Base-by-base conservation (phyloP, 1,140 invertebrate species). In the Neotoxoptera formosana region DNA sequence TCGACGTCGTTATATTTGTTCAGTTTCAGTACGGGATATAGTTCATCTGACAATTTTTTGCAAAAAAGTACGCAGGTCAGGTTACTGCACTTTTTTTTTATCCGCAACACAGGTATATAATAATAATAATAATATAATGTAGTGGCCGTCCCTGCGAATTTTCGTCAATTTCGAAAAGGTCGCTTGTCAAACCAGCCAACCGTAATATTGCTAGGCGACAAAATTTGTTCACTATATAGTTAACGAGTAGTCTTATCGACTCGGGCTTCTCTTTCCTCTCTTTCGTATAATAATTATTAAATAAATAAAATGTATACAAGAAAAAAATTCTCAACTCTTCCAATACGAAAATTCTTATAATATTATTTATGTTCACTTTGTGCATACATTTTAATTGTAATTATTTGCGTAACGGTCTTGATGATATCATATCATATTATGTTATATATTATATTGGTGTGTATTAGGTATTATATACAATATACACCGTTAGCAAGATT, bases 161-260 rank as follows among this genome's bases (percentile, higher is more conserved):
- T 51, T 48, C 86, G 47, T 88, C 86, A 51, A 51, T 88, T 56
- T 41, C 36, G 56, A n/a, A 76, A 67, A 30, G 36, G 90, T 90
- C 25, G 30, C 86, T 47, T 48, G 53, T 36, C 34, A 90, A 90
- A 90, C 30, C 90, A 41, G 53, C 53, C 56, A 45, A 67, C 90
- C 56, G 41, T 91, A 41, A 90, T 90, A 90, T 60, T 90, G 53
- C 89, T 23, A 56, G n/a, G 53, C 25, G 88, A 41, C 51, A 41
- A 56, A 90, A 89, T 51, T 51, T 89, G n/a, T 14, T 89, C 48
- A 51, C 51, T n/a, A n/a, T n/a, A n/a, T n/a, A 30, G 51, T 20
- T 53, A 90, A 89, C 51, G 88, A 34, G 53, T 84, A 45, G 51
- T 17, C 23, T 47, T 30, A 45, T 30, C 45, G 25, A 67, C 30